Evolutionary conservation across 2,888 invertebrate genomes (phyloP), one percentile per base, ranked within the genome.

Genomic region (Microdon myrmicae): DNA sequence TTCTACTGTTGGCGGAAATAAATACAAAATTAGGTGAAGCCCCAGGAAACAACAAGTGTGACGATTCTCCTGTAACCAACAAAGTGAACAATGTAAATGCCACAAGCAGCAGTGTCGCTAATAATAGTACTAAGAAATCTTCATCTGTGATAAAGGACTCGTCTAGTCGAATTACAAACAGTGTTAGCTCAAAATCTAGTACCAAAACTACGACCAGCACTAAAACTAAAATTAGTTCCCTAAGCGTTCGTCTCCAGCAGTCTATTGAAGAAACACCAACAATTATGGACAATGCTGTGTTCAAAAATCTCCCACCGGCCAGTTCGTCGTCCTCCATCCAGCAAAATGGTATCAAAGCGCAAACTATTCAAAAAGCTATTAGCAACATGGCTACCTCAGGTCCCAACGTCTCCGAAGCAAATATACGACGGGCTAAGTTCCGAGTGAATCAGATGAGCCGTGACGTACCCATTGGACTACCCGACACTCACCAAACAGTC

Each of bases 1-100:
- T 92, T 19, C 86, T 85, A 51, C 85, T 88, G 83, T 75, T 89
- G 26, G 88, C 89, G 0, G 86, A 87, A 31, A 86, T 87, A 79
- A 85, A 87, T 68, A 77, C 75, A 9, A 79, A 78, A 68, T 56
- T 79, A 14, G 76, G 73, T 3, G 71, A 70, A 26, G 72, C 71
- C 10, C 56, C 37, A 25, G 37, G 39, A 9, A 55, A 39, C 12
- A 14, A 51, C 31, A 16, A 32, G 23, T 39, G 56, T 39, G 54
- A 54, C n/a, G 20, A 34, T 20, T 29, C 55, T 34, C 39, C 35
- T 12, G 29, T 3, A n/a, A 66, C 41, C 31, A 68, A 68, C 43
- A 60, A 68, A 54, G 12, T 7, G 35, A 51, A 39, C 16, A 51
- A 23, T 22, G 38, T 54, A 10, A 68, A 29, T n/a, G 43, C 67